phyloP scores from a whole-genome alignment of 2,888 invertebrate genomes.

The Leucoma salicis region DNA sequence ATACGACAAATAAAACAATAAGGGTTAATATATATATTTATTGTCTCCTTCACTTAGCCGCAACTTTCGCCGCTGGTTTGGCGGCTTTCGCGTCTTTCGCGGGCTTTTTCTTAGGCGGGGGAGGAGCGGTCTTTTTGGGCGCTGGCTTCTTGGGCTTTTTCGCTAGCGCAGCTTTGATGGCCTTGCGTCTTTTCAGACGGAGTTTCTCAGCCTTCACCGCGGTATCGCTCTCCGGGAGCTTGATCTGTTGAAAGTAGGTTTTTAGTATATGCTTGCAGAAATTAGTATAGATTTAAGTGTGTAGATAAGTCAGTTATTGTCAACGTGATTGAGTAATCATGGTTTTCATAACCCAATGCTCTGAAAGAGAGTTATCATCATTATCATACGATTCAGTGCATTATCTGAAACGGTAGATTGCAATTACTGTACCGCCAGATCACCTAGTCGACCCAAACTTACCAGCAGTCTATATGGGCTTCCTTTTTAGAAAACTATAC shows the following conservation, averaged over 20 bases:
- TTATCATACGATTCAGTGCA: too few species aligned
- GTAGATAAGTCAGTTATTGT: constrained; percentile 54
- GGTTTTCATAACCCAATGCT: constrained; percentile 79
- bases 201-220: constrained; percentile 76
- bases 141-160: constrained; percentile 79
- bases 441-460: too few species aligned
- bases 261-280: not conserved
- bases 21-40: constrained; percentile 38
- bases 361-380: constrained; percentile 76
- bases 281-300: not conserved
- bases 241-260: constrained; percentile 56
- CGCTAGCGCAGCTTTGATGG: constrained; percentile 74
- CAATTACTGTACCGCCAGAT: too few species aligned
- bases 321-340: constrained; percentile 77
- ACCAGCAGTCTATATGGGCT: too few species aligned
- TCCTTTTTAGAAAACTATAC: too few species aligned
- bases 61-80: constrained; percentile 36
- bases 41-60: constrained; percentile 45
- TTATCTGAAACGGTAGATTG: too few species aligned
- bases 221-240: constrained; percentile 65
- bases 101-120: constrained; percentile 64
- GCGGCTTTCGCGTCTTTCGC: constrained; percentile 41
- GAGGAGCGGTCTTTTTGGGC: constrained; percentile 70
- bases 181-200: constrained; percentile 73
- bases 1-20: constrained; percentile 7